A percentile compares a stretch with the other conserved stretches of the same genome.
Conservation (phyloP, 2,797 vertebrate species). For the Callimico goeldii region DNA sequence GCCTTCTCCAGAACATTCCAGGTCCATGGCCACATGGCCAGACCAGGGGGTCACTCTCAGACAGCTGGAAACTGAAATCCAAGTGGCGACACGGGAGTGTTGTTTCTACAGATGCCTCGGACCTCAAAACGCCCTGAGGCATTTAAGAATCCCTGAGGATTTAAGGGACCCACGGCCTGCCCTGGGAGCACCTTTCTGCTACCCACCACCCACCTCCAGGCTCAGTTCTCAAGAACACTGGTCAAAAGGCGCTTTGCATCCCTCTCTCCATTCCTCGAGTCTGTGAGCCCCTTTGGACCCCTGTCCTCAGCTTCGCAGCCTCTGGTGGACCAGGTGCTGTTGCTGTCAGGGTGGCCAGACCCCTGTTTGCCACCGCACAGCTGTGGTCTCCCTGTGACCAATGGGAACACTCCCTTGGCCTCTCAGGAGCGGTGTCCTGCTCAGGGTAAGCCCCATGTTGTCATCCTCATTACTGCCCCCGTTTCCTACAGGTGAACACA, state of each 20-base stretch:
- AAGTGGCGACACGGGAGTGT: fast-evolving
- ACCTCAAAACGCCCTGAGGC: fast-evolving
- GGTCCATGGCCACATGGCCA: fast-evolving
- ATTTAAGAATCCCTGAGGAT: not conserved
- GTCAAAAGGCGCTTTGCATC: fast-evolving
- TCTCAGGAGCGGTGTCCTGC: no score
- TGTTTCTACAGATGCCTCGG: not conserved
- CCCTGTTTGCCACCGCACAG: fast-evolving
- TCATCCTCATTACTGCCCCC: not conserved
- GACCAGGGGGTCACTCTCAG: not conserved
- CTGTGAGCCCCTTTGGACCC: not conserved
- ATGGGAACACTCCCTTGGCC: fast-evolving
- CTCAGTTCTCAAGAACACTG: fast-evolving
- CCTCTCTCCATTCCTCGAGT: fast-evolving
- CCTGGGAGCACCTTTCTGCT: not conserved
- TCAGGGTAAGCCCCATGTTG: fast-evolving
- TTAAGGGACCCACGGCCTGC: no score
- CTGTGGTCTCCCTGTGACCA: not conserved
- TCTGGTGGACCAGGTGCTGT: fast-evolving
- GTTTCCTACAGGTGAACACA: fast-evolving
- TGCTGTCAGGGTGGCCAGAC: fast-evolving
- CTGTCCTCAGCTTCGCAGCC: fast-evolving
- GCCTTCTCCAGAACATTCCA: not conserved
- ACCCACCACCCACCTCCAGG: not conserved
- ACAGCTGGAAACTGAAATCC: not conserved